phyloP scores from a whole-genome alignment of 2,797 vertebrate species.

The Ptychobarbus kaznakovi region DNA sequence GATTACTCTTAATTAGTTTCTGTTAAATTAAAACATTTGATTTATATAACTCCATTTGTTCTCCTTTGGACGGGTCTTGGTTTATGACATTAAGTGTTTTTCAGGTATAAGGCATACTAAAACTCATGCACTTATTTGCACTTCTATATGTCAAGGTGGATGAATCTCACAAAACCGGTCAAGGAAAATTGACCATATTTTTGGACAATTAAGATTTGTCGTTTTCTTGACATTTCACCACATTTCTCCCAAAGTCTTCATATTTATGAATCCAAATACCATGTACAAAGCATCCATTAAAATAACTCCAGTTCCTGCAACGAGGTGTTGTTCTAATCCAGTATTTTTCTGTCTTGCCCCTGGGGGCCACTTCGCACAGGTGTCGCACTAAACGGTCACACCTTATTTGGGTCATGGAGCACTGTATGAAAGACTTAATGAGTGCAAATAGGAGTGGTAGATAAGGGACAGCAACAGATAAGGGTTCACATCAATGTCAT shows the following conservation, averaged over 20 bases:
- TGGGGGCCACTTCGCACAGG: not conserved
- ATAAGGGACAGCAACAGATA: not conserved
- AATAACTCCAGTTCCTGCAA: not conserved
- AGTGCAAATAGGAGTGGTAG: not conserved
- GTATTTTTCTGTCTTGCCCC: not conserved
- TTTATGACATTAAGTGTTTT: constrained; percentile 25
- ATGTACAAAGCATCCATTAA: not conserved
- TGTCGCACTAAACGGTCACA: not conserved
- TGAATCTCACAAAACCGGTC: not conserved
- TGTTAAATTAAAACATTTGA: constrained; percentile 45
- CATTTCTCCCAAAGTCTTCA: not conserved
- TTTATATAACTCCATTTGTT: constrained; percentile 26
- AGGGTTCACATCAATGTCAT: not conserved
- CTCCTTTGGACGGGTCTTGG: not conserved
- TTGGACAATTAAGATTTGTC: not conserved
- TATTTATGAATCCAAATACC: not conserved
- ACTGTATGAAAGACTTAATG: not conserved
- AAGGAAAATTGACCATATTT: not conserved
- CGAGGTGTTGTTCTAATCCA: not conserved
- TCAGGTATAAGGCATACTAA: constrained; percentile 1
- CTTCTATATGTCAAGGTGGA: not conserved
- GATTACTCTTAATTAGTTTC: constrained; percentile 32
- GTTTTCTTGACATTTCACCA: not conserved
- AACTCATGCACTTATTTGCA: constrained; percentile 37
- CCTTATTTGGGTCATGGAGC: not conserved